Percentiles rank a stretch among this genome's conserved stretches.
Conservation (phyloP, 35 echinoderm and acorn worm species). For the Patiria miniata region DNA sequence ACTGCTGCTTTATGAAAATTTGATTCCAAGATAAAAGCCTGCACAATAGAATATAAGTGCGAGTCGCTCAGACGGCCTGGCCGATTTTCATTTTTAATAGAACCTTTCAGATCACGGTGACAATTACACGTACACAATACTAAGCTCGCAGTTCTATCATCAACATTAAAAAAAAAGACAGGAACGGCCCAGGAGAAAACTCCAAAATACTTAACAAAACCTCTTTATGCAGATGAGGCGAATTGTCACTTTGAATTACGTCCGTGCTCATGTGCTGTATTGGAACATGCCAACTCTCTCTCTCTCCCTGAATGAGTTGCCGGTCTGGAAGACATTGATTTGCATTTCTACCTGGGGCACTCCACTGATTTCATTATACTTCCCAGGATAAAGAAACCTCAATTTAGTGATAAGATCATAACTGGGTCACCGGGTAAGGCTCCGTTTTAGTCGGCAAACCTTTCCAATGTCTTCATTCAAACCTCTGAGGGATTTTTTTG, state of each 20-base stretch:
- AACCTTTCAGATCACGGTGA: background rate
- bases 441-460: conserved; percentile 17
- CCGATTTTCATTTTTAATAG: background rate
- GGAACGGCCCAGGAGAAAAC: background rate
- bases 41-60: conserved; percentile 22
- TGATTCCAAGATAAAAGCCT: conserved; percentile 41
- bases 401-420: conserved; percentile 21
- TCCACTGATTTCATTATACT: conserved; percentile 24
- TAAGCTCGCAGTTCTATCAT: background rate
- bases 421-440: conserved; percentile 11
- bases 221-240: conserved; percentile 1
- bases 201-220: background rate
- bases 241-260: conserved; percentile 20
- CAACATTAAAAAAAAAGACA: background rate
- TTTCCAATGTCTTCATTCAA: background rate
- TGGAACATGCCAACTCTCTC: background rate
- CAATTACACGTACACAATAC: conserved; percentile 1
- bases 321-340: conserved; percentile 6
- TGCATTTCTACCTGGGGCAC: conserved; percentile 16
- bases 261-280: background rate
- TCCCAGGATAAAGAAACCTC: conserved; percentile 13
- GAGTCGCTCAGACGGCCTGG: background rate
- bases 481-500: background rate
- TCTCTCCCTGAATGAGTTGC: background rate
- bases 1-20: conserved; percentile 30